Evolutionary conservation across 2,888 invertebrate species (phyloP).

Genomic region (Cosmia trapezina): DNA sequence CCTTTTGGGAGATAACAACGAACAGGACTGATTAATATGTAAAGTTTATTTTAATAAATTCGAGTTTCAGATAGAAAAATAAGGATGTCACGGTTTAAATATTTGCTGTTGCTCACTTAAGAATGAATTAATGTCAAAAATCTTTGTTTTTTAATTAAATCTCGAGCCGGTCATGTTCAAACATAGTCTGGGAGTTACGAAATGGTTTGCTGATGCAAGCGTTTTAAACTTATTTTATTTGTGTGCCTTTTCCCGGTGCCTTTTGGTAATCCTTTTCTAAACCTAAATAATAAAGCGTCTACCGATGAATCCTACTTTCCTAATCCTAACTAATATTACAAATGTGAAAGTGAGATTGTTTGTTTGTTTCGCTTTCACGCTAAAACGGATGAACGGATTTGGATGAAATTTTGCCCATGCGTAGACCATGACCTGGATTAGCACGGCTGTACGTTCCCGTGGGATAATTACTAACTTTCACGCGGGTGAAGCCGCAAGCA

Average conservation of each 20-base stretch:
- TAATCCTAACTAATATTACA: no score
- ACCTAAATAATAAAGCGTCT: not conserved
- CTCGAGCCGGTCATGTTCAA: not conserved
- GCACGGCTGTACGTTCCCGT: no score
- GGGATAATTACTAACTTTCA: no score
- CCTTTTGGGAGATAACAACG: no score
- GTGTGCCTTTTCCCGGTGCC: not conserved
- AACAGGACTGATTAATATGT: not conserved
- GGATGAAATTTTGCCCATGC: no score
- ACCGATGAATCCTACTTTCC: not conserved
- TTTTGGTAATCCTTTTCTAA: not conserved
- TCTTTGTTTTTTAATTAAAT: not conserved
- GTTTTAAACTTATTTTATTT: constrained; percentile 24
- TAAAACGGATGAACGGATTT: no score
- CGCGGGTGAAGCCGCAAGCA: no score
- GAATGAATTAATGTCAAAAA: constrained; percentile 9
- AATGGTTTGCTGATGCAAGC: constrained; percentile 12
- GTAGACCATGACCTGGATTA: no score
- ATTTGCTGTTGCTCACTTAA: not conserved
- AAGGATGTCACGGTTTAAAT: not conserved
- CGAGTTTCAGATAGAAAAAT: not conserved
- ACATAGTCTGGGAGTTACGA: not conserved
- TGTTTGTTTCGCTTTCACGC: no score
- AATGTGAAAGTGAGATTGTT: no score
- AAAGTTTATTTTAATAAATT: not conserved